Base-by-base conservation (phyloP, 2,888 invertebrate genomes). In the Alsophila aescularia region DNA sequence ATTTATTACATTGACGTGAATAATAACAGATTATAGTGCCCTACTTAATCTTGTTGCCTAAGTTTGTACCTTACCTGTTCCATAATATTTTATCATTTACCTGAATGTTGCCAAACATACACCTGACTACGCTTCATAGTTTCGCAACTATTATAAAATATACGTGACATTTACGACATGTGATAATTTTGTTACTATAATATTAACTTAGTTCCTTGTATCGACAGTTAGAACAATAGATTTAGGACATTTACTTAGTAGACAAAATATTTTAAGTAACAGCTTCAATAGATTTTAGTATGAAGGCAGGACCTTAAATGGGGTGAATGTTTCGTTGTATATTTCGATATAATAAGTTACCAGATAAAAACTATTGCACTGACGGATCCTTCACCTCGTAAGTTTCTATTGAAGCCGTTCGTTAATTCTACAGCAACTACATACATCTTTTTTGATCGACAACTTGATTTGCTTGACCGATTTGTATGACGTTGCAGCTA, bases 101-200 rank as follows among this genome's bases (percentile, higher is more conserved):
- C 10, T 50, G 32, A 55, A 36, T 43, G 40, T 58, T 62, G 15
- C 41, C 18, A 58, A 59, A 60, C 32, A 27, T 16, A 44, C 50
- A 58, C 57, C 47, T 53, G 48, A 53, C 60, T 41, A 18, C 5
- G 18, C 12, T n/a, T 18, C 1, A 16, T 18, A 9, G 35, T 41
- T 52, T 52, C 37, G 14, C 41, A 21, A 50, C 40, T 21, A 43
- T 37, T 45, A 34, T 34, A 41, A 53, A 43, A 45, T 7, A 43
- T 36, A 64, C 64, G 64, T 64, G 64, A 62, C 64, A 62, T 62
- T 64, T 58, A 52, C 15, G 40, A 53, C 24, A 39, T 62, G 62
- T 64, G 62, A 64, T 64, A 61, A 57, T 62, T 15, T 18, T 35
- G 35, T 40, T 39, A 39, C 36, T 48, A 42, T 9, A n/a, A n/a